Evolutionary conservation across 1,140 invertebrate genomes (phyloP).

Genomic region (Liolophura sinensis): DNA sequence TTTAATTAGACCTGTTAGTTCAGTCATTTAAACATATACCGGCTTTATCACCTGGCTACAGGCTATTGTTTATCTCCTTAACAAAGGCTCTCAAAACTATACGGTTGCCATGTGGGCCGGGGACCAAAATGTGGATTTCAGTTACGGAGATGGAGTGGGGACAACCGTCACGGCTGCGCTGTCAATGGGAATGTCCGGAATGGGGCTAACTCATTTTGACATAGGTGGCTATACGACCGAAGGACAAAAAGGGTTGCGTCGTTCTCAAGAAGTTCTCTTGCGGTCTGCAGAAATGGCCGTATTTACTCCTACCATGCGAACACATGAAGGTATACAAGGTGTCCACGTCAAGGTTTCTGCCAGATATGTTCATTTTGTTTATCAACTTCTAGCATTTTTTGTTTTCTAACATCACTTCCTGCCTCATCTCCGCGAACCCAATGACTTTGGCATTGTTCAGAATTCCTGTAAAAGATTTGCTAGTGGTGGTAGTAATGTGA

Average conservation of each 20-base stretch:
- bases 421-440: too few relatives aligned
- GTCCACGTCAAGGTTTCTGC: too few relatives aligned
- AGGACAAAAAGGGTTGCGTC: constrained; percentile 9
- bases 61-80: too few relatives aligned
- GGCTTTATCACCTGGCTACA: too few relatives aligned
- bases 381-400: too few relatives aligned
- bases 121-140: constrained; percentile 60
- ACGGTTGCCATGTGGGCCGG: constrained; percentile 57
- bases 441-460: too few relatives aligned
- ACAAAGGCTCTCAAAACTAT: constrained; percentile 36
- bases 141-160: constrained; percentile 49
- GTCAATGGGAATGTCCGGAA: constrained; percentile 49
- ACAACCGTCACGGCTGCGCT: constrained; percentile 51
- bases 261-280: constrained; percentile 52
- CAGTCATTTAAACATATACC: background rate
- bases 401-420: too few relatives aligned
- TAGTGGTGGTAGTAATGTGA: too few relatives aligned
- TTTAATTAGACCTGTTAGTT: background rate
- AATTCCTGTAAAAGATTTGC: too few relatives aligned
- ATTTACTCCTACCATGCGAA: constrained; percentile 58
- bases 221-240: constrained; percentile 59
- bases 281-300: constrained; percentile 58
- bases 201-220: constrained; percentile 58
- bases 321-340: constrained; percentile 52
- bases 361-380: too few relatives aligned